Evolutionary conservation across 2,888 invertebrate species (phyloP).

Genomic region (Ophion ventricosus): DNA sequence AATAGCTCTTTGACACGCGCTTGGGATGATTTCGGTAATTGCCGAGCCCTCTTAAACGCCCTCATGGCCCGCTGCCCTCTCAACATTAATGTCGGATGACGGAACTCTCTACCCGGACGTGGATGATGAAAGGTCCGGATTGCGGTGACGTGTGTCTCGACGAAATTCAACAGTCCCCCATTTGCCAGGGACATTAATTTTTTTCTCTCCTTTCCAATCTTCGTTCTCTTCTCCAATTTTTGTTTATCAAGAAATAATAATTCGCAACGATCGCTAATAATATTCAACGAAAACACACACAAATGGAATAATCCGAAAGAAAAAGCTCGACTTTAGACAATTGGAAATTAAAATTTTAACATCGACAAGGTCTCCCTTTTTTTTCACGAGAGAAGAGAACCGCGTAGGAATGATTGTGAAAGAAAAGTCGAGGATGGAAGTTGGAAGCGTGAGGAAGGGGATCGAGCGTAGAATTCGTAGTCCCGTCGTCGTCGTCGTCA

Average conservation of each 20-base stretch:
- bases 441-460: not conserved
- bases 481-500: not conserved
- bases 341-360: too few species aligned
- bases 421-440: not conserved
- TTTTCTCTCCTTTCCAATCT: constrained; percentile 9
- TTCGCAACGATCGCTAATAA: too few species aligned
- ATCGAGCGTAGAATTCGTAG: not conserved
- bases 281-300: too few species aligned
- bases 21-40: constrained; percentile 35
- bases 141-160: constrained; percentile 53
- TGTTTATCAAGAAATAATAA: not conserved
- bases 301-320: too few species aligned
- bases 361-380: not conserved
- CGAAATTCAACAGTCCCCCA: constrained; percentile 3
- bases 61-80: constrained; percentile 77
- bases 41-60: constrained; percentile 76
- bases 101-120: constrained; percentile 54
- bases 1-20: constrained; percentile 19
- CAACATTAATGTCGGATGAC: constrained; percentile 74
- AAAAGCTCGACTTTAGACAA: too few species aligned
- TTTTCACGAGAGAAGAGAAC: not conserved
- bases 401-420: not conserved
- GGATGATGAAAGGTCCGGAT: constrained; percentile 57
- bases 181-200: not conserved
- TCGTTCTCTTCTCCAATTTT: not conserved